A percentile compares a stretch with the other conserved stretches of the same genome.
Conservation (phyloP, 2,113 vertebrate genomes). For the Ariopsis seemanni region DNA sequence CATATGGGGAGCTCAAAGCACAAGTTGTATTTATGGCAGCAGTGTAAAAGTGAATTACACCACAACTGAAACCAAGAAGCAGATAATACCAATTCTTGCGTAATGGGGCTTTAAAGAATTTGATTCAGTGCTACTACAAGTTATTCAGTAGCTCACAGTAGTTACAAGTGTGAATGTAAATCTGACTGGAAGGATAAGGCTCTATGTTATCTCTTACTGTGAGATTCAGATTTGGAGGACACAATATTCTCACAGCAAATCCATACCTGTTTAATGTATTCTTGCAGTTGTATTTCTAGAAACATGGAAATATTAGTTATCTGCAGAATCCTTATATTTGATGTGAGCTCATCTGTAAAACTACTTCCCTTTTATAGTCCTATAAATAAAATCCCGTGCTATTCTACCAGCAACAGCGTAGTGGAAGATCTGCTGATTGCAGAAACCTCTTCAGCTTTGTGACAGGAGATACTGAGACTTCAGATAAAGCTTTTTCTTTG, state of each 20-base stretch:
- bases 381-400: background rate
- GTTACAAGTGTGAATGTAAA: background rate
- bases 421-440: background rate
- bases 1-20: no score
- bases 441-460: background rate
- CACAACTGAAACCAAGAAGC: no score
- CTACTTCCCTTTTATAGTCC: background rate
- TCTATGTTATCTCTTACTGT: background rate
- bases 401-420: background rate
- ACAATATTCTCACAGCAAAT: background rate
- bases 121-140: background rate
- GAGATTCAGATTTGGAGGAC: background rate
- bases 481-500: background rate
- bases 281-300: background rate
- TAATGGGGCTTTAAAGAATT: no score
- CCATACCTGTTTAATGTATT: background rate
- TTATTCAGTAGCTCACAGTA: background rate
- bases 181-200: background rate
- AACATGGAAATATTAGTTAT: background rate
- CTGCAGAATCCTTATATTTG: background rate
- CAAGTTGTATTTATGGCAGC: no score
- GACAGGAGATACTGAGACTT: conserved; percentile 6
- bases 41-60: no score
- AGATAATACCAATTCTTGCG: no score
- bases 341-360: background rate